Evolutionary conservation across 2,113 vertebrate genomes (phyloP).

Genomic region (Sinocyclocheilus maitianheensis): DNA sequence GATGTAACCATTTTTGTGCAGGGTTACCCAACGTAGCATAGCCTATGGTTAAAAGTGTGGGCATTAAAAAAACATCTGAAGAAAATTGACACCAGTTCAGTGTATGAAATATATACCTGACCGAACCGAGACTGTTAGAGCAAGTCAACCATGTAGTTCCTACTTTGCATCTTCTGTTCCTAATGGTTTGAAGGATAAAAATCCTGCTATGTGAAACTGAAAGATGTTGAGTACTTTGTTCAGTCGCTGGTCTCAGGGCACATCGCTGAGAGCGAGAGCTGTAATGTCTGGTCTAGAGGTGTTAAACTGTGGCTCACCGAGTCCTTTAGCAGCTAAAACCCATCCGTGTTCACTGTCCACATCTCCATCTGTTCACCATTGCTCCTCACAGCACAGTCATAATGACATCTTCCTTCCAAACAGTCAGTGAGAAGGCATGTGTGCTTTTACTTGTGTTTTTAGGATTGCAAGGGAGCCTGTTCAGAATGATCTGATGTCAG

Average conservation of each 20-base stretch:
- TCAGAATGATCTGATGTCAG: not conserved
- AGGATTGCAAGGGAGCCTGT: not conserved
- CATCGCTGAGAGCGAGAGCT: too few species aligned
- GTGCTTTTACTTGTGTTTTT: not conserved
- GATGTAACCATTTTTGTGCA: slow-evolving; percentile 2
- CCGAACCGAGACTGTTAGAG: not conserved
- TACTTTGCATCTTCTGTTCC: not conserved
- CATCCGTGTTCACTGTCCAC: not conserved
- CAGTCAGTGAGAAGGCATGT: not conserved
- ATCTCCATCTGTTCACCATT: slow-evolving; percentile 15
- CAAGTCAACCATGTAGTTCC: not conserved
- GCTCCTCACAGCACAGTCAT: not conserved
- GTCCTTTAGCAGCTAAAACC: slow-evolving; percentile 1
- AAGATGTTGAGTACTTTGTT: not conserved
- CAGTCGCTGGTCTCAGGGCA: not conserved
- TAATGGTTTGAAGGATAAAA: not conserved
- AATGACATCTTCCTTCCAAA: not conserved
- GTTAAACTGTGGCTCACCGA: not conserved
- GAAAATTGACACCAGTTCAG: slow-evolving; percentile 6
- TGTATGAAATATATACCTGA: not conserved
- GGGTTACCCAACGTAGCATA: not conserved
- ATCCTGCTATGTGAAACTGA: not conserved
- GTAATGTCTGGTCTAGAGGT: not conserved
- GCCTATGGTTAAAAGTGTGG: slow-evolving; percentile 1
- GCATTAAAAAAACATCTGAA: not conserved